Percentiles rank a stretch among this genome's conserved stretches.
phyloP scores from a whole-genome alignment of 2,113 vertebrate genomes.

The Vulpes ferrilata region DNA sequence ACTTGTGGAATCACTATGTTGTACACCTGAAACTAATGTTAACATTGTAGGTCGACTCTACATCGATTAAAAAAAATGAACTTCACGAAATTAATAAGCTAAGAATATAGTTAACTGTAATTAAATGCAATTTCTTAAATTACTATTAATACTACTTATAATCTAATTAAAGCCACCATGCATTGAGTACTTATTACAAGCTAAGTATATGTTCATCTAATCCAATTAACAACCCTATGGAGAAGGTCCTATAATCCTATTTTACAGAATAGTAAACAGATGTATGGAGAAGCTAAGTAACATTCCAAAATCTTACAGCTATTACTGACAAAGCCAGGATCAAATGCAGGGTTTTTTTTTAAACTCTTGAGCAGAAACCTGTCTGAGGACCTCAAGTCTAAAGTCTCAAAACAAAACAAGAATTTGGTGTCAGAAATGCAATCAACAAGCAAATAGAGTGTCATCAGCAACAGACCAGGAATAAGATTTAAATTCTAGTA shows the following conservation, averaged over 20 bases:
- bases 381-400: background rate
- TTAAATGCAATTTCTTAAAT: slow-evolving; percentile 38
- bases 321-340: background rate
- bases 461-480: background rate
- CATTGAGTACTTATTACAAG: background rate
- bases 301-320: background rate
- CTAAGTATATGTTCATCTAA: background rate
- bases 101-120: background rate
- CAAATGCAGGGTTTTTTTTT: background rate
- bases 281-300: background rate
- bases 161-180: slow-evolving; percentile 18
- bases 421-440: background rate
- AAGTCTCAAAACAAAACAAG: slow-evolving; percentile 25
- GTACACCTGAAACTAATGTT: background rate
- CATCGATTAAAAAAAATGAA: background rate
- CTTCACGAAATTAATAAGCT: slow-evolving; percentile 38
- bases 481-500: background rate
- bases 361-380: background rate
- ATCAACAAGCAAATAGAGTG: background rate
- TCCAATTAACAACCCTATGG: background rate
- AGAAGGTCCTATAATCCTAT: background rate
- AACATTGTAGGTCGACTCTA: background rate
- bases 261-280: slow-evolving; percentile 19
- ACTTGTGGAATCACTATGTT: background rate
- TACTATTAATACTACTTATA: slow-evolving; percentile 13